A percentile compares a stretch with the other conserved stretches of the same genome.
These are phyloP conservation scores for Heliconius hortense DNA, from an alignment of 2,888 invertebrate genomes.

Conservation along the genomic window DNA sequence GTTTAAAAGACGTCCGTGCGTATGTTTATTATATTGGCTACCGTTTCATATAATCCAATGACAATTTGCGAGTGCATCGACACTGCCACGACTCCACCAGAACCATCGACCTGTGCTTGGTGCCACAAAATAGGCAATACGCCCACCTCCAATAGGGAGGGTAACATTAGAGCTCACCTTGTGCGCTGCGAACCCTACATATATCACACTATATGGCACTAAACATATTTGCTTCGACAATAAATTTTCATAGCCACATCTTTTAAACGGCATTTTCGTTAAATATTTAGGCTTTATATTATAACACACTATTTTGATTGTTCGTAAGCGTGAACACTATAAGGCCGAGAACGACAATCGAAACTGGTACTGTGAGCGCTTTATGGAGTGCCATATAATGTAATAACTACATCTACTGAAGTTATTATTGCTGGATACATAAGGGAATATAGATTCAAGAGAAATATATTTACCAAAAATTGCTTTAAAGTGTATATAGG, in stretches of 20 bases:
- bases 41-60: neutral
- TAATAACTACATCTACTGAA: conserved; percentile 77
- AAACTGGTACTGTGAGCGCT: conserved; percentile 35
- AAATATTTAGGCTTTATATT: conserved; percentile 8
- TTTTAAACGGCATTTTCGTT: neutral
- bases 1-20: neutral
- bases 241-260: conserved; percentile 34
- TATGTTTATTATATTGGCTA: neutral
- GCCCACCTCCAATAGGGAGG: conserved; percentile 83
- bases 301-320: conserved; percentile 13
- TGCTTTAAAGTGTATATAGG: conserved; percentile 79
- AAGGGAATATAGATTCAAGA: conserved; percentile 81
- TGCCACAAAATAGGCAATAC: conserved; percentile 80
- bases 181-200: conserved; percentile 80
- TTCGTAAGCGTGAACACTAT: conserved; percentile 18
- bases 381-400: conserved; percentile 63
- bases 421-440: conserved; percentile 82
- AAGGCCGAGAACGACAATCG: conserved; percentile 19
- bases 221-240: conserved; percentile 45
- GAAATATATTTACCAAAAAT: conserved; percentile 81
- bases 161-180: conserved; percentile 81
- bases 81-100: conserved; percentile 67
- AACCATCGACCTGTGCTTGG: conserved; percentile 77
- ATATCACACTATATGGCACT: conserved; percentile 63
- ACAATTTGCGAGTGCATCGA: conserved; percentile 48